Evolutionary conservation across 2,797 vertebrate genomes (phyloP).

Genomic region (Tarsius wallacei): DNA sequence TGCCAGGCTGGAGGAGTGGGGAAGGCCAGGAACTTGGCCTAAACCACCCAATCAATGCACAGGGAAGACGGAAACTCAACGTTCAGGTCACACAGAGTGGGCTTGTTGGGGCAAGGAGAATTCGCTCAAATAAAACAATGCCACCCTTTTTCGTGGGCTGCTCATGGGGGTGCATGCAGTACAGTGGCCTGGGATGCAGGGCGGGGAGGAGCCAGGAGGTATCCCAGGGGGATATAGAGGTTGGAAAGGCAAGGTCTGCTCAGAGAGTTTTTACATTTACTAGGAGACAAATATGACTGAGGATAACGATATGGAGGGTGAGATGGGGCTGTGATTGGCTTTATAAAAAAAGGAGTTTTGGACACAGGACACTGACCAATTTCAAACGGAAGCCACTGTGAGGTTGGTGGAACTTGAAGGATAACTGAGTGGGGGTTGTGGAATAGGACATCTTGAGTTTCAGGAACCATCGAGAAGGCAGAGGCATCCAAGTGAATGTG

Average conservation of each 20-base stretch:
- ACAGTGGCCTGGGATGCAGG: too few species aligned
- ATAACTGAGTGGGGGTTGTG: too few species aligned
- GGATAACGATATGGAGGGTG: neutral
- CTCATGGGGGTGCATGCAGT: neutral
- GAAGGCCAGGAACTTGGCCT: conserved; percentile 73
- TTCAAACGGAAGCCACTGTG: neutral
- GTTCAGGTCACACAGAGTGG: neutral
- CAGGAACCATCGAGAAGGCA: neutral
- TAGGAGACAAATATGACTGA: neutral
- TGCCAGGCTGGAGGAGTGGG: conserved; percentile 27
- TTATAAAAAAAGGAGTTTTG: neutral
- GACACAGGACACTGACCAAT: neutral
- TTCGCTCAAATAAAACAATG: neutral
- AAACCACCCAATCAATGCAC: conserved; percentile 67
- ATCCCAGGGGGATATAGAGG: neutral
- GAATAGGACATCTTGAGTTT: neutral
- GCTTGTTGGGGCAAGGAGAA: neutral
- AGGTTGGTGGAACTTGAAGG: neutral
- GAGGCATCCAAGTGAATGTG: fast-evolving
- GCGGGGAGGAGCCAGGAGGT: too few species aligned
- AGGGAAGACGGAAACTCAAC: neutral
- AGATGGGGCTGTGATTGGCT: neutral
- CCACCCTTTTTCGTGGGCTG: neutral
- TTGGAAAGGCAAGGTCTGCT: neutral
- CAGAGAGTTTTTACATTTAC: neutral